Evolutionary conservation across 2,797 vertebrate species (phyloP).

Genomic region (Acanthopagrus latus): DNA sequence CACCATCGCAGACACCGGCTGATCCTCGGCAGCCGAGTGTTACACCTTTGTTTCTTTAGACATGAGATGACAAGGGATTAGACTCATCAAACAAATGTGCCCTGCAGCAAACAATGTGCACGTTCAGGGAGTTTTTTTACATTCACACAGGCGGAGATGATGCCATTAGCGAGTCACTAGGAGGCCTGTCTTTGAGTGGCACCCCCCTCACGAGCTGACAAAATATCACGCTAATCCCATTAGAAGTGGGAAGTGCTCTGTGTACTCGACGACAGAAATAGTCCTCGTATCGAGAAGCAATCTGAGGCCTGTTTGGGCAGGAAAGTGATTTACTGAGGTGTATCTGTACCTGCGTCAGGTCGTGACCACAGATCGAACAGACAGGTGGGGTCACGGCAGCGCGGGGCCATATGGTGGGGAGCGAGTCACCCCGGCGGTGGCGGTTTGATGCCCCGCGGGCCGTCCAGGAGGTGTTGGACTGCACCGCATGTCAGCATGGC

Average conservation of each 20-base stretch:
- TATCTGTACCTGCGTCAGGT: constrained; percentile 17
- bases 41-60: constrained; percentile 74
- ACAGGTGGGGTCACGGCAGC: constrained; percentile 58
- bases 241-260: constrained; percentile 57
- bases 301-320: background rate
- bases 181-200: constrained; percentile 42
- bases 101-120: constrained; percentile 55
- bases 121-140: constrained; percentile 53
- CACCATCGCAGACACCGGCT: constrained; percentile 47
- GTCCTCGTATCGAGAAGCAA: constrained; percentile 13
- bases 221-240: constrained; percentile 69
- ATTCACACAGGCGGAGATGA: constrained; percentile 56
- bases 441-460: constrained; percentile 63
- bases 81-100: constrained; percentile 58
- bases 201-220: constrained; percentile 50
- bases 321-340: background rate
- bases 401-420: constrained; percentile 50
- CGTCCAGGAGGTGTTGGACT: constrained; percentile 62
- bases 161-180: constrained; percentile 51
- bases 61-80: constrained; percentile 74
- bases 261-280: constrained; percentile 15
- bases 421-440: constrained; percentile 43
- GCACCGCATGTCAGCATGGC: constrained; percentile 51
- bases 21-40: constrained; percentile 59
- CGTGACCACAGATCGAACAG: constrained; percentile 28